Conservation (phyloP, 2,888 invertebrate genomes). For the Drosophila formosana region DNA sequence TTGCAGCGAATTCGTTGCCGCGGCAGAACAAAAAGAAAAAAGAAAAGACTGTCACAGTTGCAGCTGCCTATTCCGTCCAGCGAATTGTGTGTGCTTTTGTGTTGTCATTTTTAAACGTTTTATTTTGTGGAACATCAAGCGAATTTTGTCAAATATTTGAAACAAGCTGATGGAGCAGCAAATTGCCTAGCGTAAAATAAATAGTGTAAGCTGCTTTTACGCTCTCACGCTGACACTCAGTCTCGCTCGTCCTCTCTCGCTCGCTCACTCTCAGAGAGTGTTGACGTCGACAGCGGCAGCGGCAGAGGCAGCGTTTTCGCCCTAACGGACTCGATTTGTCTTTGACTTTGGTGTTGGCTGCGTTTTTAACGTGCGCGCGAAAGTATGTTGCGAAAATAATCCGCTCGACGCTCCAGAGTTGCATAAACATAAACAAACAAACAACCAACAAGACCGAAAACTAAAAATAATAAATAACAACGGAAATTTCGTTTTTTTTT, state of each 20-base stretch:
- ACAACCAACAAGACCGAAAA: not conserved
- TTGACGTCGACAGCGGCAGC: not conserved
- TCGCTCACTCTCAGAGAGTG: not conserved
- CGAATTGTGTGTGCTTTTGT: not conserved
- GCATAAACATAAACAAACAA: conserved; percentile 70
- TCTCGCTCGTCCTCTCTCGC: not conserved
- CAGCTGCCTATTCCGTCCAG: conserved; percentile 34
- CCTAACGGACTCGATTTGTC: conserved; percentile 6
- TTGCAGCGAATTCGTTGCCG: conserved; percentile 52
- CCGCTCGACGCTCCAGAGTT: conserved; percentile 42
- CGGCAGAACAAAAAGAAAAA: conserved; percentile 16
- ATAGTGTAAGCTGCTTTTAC: conserved; percentile 1
- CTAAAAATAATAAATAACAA: not conserved
- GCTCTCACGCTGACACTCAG: not conserved
- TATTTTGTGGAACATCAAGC: not conserved
- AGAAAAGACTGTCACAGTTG: conserved; percentile 6
- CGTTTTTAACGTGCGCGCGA: conserved; percentile 61
- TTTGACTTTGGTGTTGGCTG: conserved; percentile 41
- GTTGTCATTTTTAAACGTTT: not conserved
- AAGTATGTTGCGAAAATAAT: conserved; percentile 59
- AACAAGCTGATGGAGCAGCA: not conserved
- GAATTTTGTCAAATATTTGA: not conserved
- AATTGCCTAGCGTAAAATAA: not conserved
- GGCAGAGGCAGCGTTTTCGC: conserved; percentile 7
- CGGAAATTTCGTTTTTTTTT: conserved; percentile 2